These are phyloP conservation scores for Etia nguti DNA, from an alignment of 2,113 vertebrate species.

Conservation along the genomic window DNA sequence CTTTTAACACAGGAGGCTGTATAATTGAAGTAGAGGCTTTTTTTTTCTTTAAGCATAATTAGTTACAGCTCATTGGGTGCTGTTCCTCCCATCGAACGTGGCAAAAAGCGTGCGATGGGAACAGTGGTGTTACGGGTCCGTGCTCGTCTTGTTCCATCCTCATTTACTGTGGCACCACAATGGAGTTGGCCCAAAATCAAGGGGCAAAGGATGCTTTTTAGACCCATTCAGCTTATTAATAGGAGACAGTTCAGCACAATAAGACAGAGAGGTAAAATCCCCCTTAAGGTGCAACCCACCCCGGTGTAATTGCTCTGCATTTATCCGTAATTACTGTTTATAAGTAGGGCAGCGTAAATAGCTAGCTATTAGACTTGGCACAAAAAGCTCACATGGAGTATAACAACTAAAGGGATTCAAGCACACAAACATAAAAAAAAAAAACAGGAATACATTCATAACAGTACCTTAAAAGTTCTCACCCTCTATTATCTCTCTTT, in stretches of 20 bases:
- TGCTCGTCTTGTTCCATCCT: not conserved
- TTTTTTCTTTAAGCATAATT: slow-evolving; percentile 43
- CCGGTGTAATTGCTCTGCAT: slow-evolving; percentile 45
- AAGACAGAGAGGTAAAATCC: slow-evolving; percentile 17
- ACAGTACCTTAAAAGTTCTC: not conserved
- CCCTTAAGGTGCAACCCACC: slow-evolving; percentile 39
- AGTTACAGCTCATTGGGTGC: slow-evolving; percentile 61
- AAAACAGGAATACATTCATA: not conserved
- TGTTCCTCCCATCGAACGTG: slow-evolving; percentile 37
- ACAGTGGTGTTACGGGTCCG: not conserved
- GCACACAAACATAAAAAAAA: not conserved
- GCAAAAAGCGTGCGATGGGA: not conserved
- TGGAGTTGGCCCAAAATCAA: slow-evolving; percentile 11
- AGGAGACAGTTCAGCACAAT: slow-evolving; percentile 21
- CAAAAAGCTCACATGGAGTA: slow-evolving; percentile 5
- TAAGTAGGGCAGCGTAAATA: slow-evolving; percentile 46
- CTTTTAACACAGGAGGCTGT: slow-evolving; percentile 44
- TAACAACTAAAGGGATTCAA: slow-evolving; percentile 6
- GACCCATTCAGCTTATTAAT: slow-evolving; percentile 30
- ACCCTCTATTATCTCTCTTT: not conserved
- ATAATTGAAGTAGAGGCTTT: slow-evolving; percentile 55
- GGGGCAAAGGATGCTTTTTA: not conserved
- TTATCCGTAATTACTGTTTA: slow-evolving; percentile 70
- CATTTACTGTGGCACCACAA: slow-evolving; percentile 2
- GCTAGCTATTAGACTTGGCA: slow-evolving; percentile 54